These are phyloP conservation scores for Sus cebifrons DNA, from an alignment of 2,797 vertebrate species.

Conservation along the genomic window DNA sequence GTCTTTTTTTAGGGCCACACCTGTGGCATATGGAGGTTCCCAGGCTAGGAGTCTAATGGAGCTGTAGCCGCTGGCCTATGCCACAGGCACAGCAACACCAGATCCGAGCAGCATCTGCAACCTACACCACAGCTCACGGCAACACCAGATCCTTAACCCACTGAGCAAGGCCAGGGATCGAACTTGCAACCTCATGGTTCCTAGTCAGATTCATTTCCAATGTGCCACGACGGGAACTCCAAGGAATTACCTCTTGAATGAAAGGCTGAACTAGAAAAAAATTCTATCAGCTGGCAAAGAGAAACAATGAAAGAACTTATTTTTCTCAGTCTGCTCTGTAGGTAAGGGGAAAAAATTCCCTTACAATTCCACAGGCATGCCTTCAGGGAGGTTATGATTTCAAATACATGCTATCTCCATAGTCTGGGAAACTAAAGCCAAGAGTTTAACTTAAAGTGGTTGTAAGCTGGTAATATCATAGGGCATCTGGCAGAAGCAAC, in stretches of 20 bases:
- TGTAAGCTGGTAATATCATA: neutral
- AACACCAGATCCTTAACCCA: too few species aligned
- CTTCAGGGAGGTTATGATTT: neutral
- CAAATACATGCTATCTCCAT: neutral
- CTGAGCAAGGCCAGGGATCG: too few species aligned
- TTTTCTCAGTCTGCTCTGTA: neutral
- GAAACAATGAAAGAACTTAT: conserved; percentile 10
- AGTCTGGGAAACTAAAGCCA: neutral
- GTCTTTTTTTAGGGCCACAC: too few species aligned
- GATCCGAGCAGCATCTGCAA: too few species aligned
- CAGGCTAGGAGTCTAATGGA: too few species aligned
- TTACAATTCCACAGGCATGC: neutral
- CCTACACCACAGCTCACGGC: too few species aligned
- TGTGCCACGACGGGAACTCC: too few species aligned
- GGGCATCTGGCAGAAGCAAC: neutral
- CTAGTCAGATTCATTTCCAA: too few species aligned
- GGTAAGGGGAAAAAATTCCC: neutral
- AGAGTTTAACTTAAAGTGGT: conserved; percentile 11
- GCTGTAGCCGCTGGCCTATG: too few species aligned
- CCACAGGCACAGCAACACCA: too few species aligned
- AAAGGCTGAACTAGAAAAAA: neutral
- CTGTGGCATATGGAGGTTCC: too few species aligned
- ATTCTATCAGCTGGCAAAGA: neutral
- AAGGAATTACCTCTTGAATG: neutral
- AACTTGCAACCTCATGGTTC: too few species aligned